Conservation (phyloP, 1,140 invertebrate species). For the Rhyzopertha dominica region DNA sequence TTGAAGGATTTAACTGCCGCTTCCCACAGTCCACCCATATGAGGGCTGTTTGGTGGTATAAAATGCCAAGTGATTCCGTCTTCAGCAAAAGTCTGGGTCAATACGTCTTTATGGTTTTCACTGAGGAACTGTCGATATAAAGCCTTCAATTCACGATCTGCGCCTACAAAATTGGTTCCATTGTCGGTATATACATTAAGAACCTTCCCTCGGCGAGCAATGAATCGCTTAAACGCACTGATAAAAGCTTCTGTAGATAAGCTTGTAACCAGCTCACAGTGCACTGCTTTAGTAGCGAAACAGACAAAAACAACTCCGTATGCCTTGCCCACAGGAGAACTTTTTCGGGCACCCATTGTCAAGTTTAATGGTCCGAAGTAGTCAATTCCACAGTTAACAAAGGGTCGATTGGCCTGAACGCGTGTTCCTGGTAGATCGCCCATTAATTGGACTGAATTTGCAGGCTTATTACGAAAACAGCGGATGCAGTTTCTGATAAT, state of each 20-base stretch:
- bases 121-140: too few relatives aligned
- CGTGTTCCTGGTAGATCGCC: conserved; percentile 34
- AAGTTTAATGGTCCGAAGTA: conserved; percentile 36
- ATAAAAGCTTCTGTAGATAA: conserved; percentile 32
- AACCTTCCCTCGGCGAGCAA: conserved; percentile 34
- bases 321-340: conserved; percentile 24
- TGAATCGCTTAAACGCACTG: conserved; percentile 38
- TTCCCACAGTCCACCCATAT: too few relatives aligned
- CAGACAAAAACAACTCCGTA: conserved; percentile 44
- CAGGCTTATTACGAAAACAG: conserved; percentile 16
- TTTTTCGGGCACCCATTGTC: neutral
- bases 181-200: conserved; percentile 28
- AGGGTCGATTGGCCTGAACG: conserved; percentile 26
- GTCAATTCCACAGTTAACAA: conserved; percentile 35
- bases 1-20: too few relatives aligned
- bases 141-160: conserved; percentile 5
- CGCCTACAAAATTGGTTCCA: conserved; percentile 20
- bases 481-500: conserved; percentile 16
- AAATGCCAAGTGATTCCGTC: too few relatives aligned
- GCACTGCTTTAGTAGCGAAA: conserved; percentile 30
- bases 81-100: too few relatives aligned
- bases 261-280: conserved; percentile 29
- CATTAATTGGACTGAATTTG: conserved; percentile 32
- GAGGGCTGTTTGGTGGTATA: too few relatives aligned
- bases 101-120: too few relatives aligned